Evolutionary conservation across 2,888 invertebrate genomes (phyloP).

Genomic region (Sarcophaga caerulescens): DNA sequence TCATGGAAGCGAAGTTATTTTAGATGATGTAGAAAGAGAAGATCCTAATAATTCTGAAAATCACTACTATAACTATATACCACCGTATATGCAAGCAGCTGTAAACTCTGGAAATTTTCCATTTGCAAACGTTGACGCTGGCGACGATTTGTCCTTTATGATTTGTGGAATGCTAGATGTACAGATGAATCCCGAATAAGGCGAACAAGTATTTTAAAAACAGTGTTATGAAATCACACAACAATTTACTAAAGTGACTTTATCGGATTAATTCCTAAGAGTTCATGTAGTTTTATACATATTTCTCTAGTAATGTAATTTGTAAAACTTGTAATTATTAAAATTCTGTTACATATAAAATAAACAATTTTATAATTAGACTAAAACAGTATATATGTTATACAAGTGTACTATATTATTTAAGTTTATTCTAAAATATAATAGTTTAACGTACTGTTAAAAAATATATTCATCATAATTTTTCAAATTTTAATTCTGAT

Average conservation of each 20-base stretch:
- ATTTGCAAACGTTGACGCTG: constrained; percentile 65
- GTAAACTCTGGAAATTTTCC: constrained; percentile 46
- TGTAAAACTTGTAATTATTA: constrained; percentile 1
- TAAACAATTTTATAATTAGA: constrained; percentile 27
- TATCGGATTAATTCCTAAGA: constrained; percentile 52
- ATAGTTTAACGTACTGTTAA: constrained; percentile 59
- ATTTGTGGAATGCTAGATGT: constrained; percentile 76
- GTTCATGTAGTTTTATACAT: constrained; percentile 64
- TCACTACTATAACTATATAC: constrained; percentile 62
- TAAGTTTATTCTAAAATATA: constrained; percentile 61
- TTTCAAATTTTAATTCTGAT: background rate
- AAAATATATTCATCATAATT: constrained; percentile 13
- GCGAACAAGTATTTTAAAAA: background rate
- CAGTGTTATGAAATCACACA: constrained; percentile 31
- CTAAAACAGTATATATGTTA: background rate
- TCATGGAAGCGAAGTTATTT: constrained; percentile 35
- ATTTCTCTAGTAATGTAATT: constrained; percentile 46
- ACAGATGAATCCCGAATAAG: constrained; percentile 64
- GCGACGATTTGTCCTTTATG: constrained; percentile 75
- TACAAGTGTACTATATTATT: constrained; percentile 13
- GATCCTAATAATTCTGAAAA: constrained; percentile 39
- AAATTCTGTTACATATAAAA: constrained; percentile 29
- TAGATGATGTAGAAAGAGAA: constrained; percentile 11
- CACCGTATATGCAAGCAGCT: constrained; percentile 60
- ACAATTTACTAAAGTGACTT: constrained; percentile 36